A percentile compares a stretch with the other conserved stretches of the same genome.
These are phyloP conservation scores for Sakesphorus luctuosus DNA, from an alignment of 2,113 vertebrate species.

Conservation along the genomic window DNA sequence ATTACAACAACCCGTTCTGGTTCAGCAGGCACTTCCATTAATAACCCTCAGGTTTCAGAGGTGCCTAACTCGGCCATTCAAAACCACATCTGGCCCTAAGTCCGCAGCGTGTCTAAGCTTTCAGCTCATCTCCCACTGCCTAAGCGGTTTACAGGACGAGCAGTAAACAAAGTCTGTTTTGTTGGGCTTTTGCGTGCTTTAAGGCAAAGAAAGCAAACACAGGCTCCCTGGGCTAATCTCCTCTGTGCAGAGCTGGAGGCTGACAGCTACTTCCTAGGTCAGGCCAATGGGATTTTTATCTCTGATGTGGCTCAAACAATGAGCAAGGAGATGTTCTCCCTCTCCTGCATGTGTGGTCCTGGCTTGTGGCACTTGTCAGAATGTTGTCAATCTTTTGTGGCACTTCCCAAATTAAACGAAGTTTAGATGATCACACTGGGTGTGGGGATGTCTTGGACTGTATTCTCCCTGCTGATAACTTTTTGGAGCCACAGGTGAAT, in stretches of 20 bases:
- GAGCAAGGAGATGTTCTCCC: not conserved
- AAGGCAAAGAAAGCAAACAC: constrained; percentile 37
- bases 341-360: fast-evolving
- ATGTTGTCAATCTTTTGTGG: not conserved
- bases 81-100: constrained; percentile 48
- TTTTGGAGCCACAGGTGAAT: fast-evolving
- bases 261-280: constrained; percentile 2
- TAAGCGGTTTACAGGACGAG: constrained; percentile 41
- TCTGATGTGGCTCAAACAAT: not conserved
- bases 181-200: constrained; percentile 39
- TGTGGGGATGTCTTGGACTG: fast-evolving
- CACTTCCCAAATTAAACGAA: not conserved
- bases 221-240: not conserved
- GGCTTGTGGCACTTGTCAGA: not conserved
- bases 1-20: constrained; percentile 50
- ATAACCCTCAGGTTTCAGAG: constrained; percentile 54
- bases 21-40: constrained; percentile 53
- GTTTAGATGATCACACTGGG: fast-evolving
- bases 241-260: not conserved
- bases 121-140: not conserved
- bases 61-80: constrained; percentile 6
- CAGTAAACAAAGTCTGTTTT: constrained; percentile 58
- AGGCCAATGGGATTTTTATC: not conserved
- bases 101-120: constrained; percentile 16
- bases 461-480: not conserved